Evolutionary conservation across 1,140 invertebrate species (phyloP), one percentile per base, ranked within the genome.

Genomic region (Zaprionus inermis): DNA sequence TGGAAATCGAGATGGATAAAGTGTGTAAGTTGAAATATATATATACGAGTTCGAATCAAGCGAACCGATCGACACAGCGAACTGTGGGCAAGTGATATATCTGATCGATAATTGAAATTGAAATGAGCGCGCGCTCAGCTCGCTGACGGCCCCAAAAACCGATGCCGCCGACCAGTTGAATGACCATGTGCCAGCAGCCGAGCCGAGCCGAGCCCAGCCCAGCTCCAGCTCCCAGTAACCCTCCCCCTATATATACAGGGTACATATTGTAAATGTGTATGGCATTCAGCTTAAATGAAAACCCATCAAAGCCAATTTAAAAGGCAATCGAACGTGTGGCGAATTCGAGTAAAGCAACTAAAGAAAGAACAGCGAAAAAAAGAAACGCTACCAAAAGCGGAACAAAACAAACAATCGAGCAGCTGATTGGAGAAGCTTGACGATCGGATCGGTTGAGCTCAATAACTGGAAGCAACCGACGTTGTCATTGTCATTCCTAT

Each of bases 301-400:
- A 86, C 71, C 78, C 82, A 86, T 86, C 82, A 86, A 76, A 70
- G 72, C 57, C 82, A 86, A 86, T 86, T 88, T 79, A 85, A 85
- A 85, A 81, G 82, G 79, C 82, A 85, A 86, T 86, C 82, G 83
- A 82, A 82, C 79, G 79, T 86, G 79, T 86, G 58, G 71, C 68
- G 82, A 85, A 86, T 86, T 86, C 63, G 68, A 76, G 72, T 65
- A 52, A 84, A 76, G 54, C 65, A 74, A 30, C 63, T 70, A 81
- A 77, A 78, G 54, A 67, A 41, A 78, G 54, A 67, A 41, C 57
- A 70, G 55, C 56, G 56, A 65, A 41, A 61, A 52, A 54, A 38
- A 14, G 36, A 49, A 49, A n/a, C 16, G 44, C 10, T 18, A 22
- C 18, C 16, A 20, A 49, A 49, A 49, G 44, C 44, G 44, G 61